Evolutionary conservation across 92 coral and sea anemone genomes (phyloP), one percentile per base, ranked within the genome.

Genomic region (Blastomussa wellsi): DNA sequence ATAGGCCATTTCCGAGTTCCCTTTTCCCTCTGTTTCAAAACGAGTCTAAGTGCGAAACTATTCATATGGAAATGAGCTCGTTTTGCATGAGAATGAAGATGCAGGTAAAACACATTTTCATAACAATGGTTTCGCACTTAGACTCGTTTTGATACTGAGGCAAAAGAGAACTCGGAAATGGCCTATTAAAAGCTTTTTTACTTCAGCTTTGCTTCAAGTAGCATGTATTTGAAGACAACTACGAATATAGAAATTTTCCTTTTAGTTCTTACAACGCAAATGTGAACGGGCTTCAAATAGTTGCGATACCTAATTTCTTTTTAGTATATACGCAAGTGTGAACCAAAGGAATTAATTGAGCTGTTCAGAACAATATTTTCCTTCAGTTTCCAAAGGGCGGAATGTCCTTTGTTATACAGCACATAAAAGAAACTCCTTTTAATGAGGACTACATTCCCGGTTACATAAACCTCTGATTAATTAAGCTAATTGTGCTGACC

Each of bases 401-500:
- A 62, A 62, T 11, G 15, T 62, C 33, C 68, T 62, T 62, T 62
- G 68, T 62, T 4, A n/a, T 22, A 7, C 66, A 5, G 12, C 22
- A 59, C 29, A 59, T 59, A 59, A 59, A 59, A 2, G 31, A 59
- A 59, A 59, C 66, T 59, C 20, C 31, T 59, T 59, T 59, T 59
- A 59, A 62, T 62, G 68, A 62, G 68, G 17, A 62, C 33, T 2
- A 62, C 33, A 62, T 62, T 62, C 68, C 16, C 68, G 35, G 26
- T 62, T 62, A 29, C 68, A 35, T 10, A 62, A 62, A 26, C 33
- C 68, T 26, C 35, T 20, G 29, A 70, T 24, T 70, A 70, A 37
- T 37, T 70, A 70, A 36, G 74, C 48, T 72, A 72, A 71, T 71
- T 71, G 77, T 31, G 8, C 29, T 11, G 31, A 22, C 76, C 77